Percentiles rank a stretch among this genome's conserved stretches.
Conservation (phyloP, 1,140 invertebrate species). For the Brachystomella parvula region DNA sequence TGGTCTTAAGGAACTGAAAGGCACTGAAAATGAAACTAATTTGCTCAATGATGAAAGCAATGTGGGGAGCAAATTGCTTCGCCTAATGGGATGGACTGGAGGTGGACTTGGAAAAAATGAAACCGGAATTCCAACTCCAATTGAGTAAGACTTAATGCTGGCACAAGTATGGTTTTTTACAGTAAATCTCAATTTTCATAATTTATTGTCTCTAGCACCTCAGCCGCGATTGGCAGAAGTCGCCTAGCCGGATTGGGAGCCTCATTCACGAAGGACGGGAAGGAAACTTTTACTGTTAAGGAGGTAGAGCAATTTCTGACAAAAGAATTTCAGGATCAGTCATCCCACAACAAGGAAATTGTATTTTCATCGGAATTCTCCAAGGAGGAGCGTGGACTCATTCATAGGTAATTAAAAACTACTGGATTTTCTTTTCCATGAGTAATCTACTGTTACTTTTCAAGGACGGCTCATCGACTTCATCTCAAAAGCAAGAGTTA, state of each 20-base stretch:
- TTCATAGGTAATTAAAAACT: neutral
- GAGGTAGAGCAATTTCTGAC: neutral
- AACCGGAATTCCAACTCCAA: constrained; percentile 59
- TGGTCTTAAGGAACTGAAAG: neutral
- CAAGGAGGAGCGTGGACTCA: constrained; percentile 4
- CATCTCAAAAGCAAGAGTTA: constrained; percentile 14
- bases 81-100: constrained; percentile 72
- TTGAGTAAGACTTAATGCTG: no score
- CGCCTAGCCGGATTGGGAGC: neutral
- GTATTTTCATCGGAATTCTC: constrained; percentile 13
- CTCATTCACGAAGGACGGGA: neutral
- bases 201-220: constrained; percentile 1
- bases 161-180: no score
- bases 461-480: neutral
- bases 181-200: neutral
- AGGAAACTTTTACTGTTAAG: neutral
- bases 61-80: constrained; percentile 59
- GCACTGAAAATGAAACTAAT: neutral
- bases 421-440: neutral
- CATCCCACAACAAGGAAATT: neutral
- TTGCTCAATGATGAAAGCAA: constrained; percentile 22
- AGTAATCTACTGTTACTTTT: neutral
- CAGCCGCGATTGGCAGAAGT: neutral
- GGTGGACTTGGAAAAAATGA: constrained; percentile 62
- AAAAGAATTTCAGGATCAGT: neutral